These are phyloP conservation scores for Phyllotis vaccarum DNA, from an alignment of 2,797 vertebrate genomes.

Conservation along the genomic window DNA sequence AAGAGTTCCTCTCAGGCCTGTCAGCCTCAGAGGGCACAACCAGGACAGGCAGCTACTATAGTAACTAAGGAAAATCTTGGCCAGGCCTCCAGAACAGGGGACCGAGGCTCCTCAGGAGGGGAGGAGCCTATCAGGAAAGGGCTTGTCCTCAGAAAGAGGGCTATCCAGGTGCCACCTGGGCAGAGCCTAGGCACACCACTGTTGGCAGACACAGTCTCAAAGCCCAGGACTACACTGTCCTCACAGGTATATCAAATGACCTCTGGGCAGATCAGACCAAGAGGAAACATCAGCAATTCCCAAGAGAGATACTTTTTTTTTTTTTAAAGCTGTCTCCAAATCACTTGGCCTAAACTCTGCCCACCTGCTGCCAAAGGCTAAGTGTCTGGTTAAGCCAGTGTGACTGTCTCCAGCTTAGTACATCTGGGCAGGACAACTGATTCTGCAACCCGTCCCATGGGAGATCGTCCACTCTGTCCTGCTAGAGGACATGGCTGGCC, in stretches of 20 bases:
- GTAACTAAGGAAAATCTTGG: background rate
- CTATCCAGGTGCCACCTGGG: background rate
- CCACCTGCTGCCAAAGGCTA: slow-evolving; percentile 34
- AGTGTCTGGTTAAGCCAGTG: slow-evolving; percentile 40
- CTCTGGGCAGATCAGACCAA: too few relatives aligned
- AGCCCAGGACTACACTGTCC: background rate
- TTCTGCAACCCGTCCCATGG: background rate
- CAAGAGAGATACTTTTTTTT: background rate
- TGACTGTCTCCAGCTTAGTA: background rate
- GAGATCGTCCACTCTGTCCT: background rate
- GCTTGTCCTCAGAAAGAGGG: background rate
- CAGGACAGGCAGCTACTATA: background rate
- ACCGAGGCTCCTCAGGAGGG: background rate
- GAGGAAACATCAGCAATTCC: background rate
- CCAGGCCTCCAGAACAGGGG: background rate
- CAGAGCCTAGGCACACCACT: background rate
- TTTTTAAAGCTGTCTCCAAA: background rate
- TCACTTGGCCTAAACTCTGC: background rate
- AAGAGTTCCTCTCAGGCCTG: too few relatives aligned
- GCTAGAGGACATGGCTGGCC: background rate
- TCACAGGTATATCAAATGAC: background rate
- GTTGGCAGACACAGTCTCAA: background rate
- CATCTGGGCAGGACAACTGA: background rate
- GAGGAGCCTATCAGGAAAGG: background rate
- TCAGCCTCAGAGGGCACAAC: background rate